Conservation (phyloP, 35 echinoderm and acorn worm species). For the Apostichopus japonicus region DNA sequence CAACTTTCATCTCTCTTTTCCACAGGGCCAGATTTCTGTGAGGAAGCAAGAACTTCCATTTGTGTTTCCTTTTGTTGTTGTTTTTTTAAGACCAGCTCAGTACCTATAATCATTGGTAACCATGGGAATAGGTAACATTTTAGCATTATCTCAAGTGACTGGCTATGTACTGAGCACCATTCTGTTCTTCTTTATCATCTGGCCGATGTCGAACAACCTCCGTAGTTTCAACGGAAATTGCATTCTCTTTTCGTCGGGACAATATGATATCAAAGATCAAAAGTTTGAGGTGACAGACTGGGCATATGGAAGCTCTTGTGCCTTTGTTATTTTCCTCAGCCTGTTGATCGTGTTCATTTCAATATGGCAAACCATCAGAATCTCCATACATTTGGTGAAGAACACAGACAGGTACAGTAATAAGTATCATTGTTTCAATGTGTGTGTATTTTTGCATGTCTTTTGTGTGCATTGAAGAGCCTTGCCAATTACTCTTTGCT, state of each 20-base stretch:
- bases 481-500: no score
- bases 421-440: not conserved
- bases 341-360: constrained; percentile 39
- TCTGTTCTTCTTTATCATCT: constrained; percentile 54
- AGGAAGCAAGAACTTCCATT: no score
- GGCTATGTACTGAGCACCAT: constrained; percentile 59
- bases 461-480: not conserved
- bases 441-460: not conserved
- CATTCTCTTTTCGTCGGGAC: constrained; percentile 51
- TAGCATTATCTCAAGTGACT: constrained; percentile 63
- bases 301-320: constrained; percentile 23
- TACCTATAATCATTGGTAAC: not conserved
- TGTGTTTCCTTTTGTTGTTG: no score
- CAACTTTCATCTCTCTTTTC: no score
- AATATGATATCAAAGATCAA: not conserved
- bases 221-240: constrained; percentile 58
- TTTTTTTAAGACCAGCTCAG: no score
- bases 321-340: constrained; percentile 55
- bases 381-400: constrained; percentile 54
- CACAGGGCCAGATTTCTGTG: no score
- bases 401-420: constrained; percentile 63
- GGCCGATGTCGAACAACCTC: constrained; percentile 38
- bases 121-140: constrained; percentile 70
- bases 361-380: constrained; percentile 45
- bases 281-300: constrained; percentile 5